A percentile compares a stretch with the other conserved stretches of the same genome.
Evolutionary conservation across 2,888 invertebrate genomes (phyloP).

Genomic region (Ichneumoninae sp.): DNA sequence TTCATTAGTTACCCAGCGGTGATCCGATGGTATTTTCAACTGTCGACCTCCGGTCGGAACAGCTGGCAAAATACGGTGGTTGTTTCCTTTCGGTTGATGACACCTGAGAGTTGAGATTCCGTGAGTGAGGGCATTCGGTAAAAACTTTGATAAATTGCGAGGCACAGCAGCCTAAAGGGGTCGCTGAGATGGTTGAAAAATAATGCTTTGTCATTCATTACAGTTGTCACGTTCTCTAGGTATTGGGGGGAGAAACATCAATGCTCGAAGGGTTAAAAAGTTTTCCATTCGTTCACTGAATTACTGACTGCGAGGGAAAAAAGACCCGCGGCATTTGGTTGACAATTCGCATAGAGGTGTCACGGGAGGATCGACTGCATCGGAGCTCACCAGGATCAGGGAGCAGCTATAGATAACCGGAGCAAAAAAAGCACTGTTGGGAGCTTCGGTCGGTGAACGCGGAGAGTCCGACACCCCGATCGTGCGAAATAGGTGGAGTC

Average conservation of each 20-base stretch:
- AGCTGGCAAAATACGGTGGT: not conserved
- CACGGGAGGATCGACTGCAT: constrained; percentile 1
- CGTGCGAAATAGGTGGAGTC: constrained; percentile 26
- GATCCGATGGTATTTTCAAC: not conserved
- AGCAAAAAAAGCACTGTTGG: constrained; percentile 3
- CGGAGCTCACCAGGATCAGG: constrained; percentile 13
- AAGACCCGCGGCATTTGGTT: not conserved
- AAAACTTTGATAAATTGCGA: not conserved
- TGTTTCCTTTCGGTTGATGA: not conserved
- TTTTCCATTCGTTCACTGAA: not conserved
- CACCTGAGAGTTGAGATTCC: not conserved
- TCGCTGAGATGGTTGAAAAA: not conserved
- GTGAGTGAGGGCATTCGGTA: not conserved
- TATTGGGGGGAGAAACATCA: not conserved
- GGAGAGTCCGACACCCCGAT: constrained; percentile 18
- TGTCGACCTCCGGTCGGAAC: not conserved
- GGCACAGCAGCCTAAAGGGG: not conserved
- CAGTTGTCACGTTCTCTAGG: not conserved
- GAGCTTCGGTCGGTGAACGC: not conserved
- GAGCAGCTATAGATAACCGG: not conserved
- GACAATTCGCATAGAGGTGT: not conserved
- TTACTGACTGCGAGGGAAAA: not conserved
- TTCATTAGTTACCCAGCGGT: constrained; percentile 9
- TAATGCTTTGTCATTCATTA: not conserved
- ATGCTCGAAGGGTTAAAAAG: not conserved